Percentiles rank a stretch among this genome's conserved stretches.
Evolutionary conservation across 1,140 invertebrate species (phyloP).

Genomic region (Achatina immaculata): DNA sequence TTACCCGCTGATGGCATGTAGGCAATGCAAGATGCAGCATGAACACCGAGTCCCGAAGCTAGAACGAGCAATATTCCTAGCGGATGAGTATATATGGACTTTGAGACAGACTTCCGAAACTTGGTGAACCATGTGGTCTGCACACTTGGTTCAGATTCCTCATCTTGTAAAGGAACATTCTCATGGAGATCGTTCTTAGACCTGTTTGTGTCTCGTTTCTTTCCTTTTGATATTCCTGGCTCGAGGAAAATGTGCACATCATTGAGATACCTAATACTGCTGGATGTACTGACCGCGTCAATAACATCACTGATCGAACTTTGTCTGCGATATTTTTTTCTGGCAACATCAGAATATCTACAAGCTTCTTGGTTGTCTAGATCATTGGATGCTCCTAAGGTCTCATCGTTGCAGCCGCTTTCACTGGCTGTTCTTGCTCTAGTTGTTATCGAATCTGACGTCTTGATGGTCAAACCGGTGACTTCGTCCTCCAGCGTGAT

Average conservation of each 20-base stretch:
- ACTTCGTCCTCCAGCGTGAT: too few relatives aligned
- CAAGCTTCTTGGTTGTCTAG: not conserved
- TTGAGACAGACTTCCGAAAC: not conserved
- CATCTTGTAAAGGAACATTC: too few relatives aligned
- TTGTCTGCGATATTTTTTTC: too few relatives aligned
- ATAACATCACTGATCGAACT: not conserved
- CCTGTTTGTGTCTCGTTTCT: too few relatives aligned
- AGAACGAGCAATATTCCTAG: not conserved
- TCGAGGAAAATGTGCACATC: too few relatives aligned
- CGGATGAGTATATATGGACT: slow-evolving; percentile 3
- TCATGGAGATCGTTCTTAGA: too few relatives aligned
- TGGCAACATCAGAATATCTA: not conserved
- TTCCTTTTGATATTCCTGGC: not conserved
- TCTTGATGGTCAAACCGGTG: not conserved
- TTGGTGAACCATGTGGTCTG: not conserved
- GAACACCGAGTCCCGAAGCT: slow-evolving; percentile 2
- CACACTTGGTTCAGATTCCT: too few relatives aligned
- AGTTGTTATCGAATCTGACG: not conserved
- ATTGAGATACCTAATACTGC: not conserved
- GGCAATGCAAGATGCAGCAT: not conserved
- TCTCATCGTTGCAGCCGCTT: not conserved
- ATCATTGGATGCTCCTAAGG: not conserved
- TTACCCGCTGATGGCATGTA: slow-evolving; percentile 19
- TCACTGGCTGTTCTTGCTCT: not conserved
- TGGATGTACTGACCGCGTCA: not conserved